A percentile compares a stretch with the other conserved stretches of the same genome.
Evolutionary conservation across 2,797 vertebrate genomes (phyloP).

Genomic region (Danio aesculapii): DNA sequence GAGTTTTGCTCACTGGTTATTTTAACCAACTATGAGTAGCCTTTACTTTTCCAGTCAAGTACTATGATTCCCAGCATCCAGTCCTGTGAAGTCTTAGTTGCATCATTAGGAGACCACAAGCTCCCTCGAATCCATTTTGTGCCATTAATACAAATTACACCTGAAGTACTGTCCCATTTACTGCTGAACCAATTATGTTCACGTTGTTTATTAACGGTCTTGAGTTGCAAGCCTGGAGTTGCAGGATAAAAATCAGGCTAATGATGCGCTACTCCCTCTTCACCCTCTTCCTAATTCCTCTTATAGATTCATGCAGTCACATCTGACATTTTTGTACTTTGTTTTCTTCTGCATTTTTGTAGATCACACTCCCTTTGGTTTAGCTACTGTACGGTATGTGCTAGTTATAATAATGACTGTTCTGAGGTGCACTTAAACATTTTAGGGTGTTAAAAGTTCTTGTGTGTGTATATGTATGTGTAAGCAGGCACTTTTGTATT

Average conservation of each 20-base stretch:
- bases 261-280: not conserved
- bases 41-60: constrained; percentile 7
- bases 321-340: constrained; percentile 1
- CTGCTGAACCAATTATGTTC: constrained; percentile 12
- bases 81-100: constrained; percentile 17
- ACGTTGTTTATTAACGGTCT: constrained; percentile 19
- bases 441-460: constrained; percentile 37
- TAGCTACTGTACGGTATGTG: constrained; percentile 10
- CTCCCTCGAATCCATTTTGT: constrained; percentile 17
- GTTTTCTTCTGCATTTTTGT: constrained; percentile 20
- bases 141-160: constrained; percentile 40
- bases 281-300: not conserved
- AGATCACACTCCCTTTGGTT: constrained; percentile 30
- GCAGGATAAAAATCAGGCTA: constrained; percentile 27
- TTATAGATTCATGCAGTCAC: not conserved
- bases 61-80: constrained; percentile 27
- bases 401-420: constrained; percentile 19
- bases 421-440: constrained; percentile 53
- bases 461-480: constrained; percentile 25
- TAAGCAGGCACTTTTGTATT: constrained; percentile 45
- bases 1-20: constrained; percentile 5
- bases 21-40: not conserved
- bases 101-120: constrained; percentile 24
- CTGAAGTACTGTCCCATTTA: constrained; percentile 31
- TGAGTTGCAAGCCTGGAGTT: constrained; percentile 10